Evolutionary conservation across 2,113 vertebrate genomes (phyloP).

Genomic region (Takifugu flavidus): DNA sequence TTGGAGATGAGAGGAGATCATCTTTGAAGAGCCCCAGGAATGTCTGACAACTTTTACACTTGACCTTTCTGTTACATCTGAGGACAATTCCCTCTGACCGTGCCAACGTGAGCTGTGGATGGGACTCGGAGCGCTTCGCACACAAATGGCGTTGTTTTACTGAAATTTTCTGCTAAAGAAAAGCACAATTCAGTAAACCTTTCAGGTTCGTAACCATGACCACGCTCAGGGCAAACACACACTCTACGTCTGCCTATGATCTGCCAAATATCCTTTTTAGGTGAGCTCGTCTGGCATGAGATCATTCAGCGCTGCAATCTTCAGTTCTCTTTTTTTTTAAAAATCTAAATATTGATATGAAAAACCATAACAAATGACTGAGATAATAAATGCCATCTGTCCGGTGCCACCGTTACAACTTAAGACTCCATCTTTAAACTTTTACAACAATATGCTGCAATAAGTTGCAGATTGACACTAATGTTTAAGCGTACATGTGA

Average conservation of each 20-base stretch:
- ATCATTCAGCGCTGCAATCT: conserved; percentile 17
- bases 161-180: not conserved
- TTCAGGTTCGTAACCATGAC: conserved; percentile 55
- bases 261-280: conserved; percentile 49
- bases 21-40: conserved; percentile 59
- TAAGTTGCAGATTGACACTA: too few relatives aligned
- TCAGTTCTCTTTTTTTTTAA: conserved; percentile 19
- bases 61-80: conserved; percentile 58
- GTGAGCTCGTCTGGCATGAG: conserved; percentile 32
- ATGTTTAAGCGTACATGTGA: too few relatives aligned
- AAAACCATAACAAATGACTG: conserved; percentile 16
- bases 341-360: conserved; percentile 22
- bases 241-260: conserved; percentile 31
- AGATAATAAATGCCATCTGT: conserved; percentile 9
- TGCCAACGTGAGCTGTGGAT: conserved; percentile 8
- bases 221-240: conserved; percentile 56
- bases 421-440: not conserved
- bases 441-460: too few relatives aligned
- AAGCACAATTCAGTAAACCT: conserved; percentile 17
- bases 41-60: conserved; percentile 61
- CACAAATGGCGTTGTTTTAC: not conserved
- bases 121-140: not conserved
- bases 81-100: conserved; percentile 28
- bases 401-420: not conserved
- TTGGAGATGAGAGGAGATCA: conserved; percentile 60